Evolutionary conservation across 35 echinoderm and acorn worm species (phyloP).

Genomic region (Lytechinus variegatus): DNA sequence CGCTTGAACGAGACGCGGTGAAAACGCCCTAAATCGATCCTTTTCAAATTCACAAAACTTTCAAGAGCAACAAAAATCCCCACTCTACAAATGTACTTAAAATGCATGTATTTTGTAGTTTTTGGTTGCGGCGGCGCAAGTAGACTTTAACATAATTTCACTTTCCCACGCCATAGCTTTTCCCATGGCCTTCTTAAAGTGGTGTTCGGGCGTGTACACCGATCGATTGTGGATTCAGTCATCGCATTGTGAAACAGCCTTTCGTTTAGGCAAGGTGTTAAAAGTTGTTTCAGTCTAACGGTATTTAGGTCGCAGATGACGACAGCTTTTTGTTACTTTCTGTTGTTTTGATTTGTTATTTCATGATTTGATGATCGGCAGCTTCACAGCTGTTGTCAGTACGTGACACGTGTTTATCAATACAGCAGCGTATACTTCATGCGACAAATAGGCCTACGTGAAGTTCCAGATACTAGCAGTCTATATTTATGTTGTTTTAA

Average conservation of each 20-base stretch:
- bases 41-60: not conserved
- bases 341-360: conserved; percentile 53
- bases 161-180: conserved; percentile 6
- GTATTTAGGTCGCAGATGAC: conserved; percentile 36
- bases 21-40: conserved; percentile 1
- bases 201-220: not conserved
- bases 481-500: no score
- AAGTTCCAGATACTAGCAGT: no score
- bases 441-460: no score
- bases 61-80: not conserved
- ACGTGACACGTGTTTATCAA: not conserved
- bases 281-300: conserved; percentile 16
- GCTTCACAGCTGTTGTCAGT: not conserved
- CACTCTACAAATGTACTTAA: not conserved
- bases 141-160: not conserved
- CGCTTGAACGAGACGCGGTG: not conserved
- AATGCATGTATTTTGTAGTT: not conserved
- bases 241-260: not conserved
- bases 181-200: not conserved
- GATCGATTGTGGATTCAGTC: not conserved
- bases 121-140: not conserved
- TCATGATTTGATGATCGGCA: conserved; percentile 39
- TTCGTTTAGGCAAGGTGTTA: conserved; percentile 15
- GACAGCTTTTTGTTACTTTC: not conserved
- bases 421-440: not conserved